These are phyloP conservation scores for Glaucopsyche alexis DNA, from an alignment of 2,888 invertebrate genomes.

Conservation along the genomic window DNA sequence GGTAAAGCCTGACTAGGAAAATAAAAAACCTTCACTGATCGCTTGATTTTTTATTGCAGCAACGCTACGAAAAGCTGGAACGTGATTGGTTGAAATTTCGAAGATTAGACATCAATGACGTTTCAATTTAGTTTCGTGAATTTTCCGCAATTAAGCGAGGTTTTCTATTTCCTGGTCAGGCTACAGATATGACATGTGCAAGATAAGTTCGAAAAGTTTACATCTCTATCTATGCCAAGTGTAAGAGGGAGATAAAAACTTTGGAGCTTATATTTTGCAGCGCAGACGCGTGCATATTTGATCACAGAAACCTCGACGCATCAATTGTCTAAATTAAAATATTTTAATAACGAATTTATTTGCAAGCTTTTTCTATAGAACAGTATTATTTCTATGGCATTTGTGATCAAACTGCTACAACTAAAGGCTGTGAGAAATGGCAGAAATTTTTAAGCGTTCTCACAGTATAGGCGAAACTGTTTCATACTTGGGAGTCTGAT, in stretches of 20 bases:
- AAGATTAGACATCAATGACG: neutral
- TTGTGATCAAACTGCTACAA: slow-evolving; percentile 34
- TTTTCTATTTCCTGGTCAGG: neutral
- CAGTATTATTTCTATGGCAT: slow-evolving; percentile 35
- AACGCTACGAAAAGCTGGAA: neutral
- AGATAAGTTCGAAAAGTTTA: neutral
- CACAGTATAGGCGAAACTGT: slow-evolving; percentile 47
- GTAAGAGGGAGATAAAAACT: neutral
- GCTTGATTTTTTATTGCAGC: neutral
- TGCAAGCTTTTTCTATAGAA: slow-evolving; percentile 25
- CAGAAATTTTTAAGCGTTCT: slow-evolving; percentile 44
- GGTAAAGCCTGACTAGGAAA: slow-evolving; percentile 6
- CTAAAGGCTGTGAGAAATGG: slow-evolving; percentile 47
- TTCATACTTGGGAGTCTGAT: slow-evolving; percentile 17
- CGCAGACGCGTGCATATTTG: slow-evolving; percentile 6
- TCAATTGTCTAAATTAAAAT: slow-evolving; percentile 1
- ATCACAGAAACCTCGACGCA: slow-evolving; percentile 8
- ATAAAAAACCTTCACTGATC: neutral
- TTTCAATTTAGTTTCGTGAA: neutral
- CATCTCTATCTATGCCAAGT: neutral
- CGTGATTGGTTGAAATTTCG: neutral
- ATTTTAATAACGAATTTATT: slow-evolving; percentile 22
- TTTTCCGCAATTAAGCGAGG: neutral
- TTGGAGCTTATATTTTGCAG: neutral
- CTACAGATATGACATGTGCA: neutral